Conservation (phyloP, 1,140 invertebrate genomes). For the Drosophila saltans region DNA sequence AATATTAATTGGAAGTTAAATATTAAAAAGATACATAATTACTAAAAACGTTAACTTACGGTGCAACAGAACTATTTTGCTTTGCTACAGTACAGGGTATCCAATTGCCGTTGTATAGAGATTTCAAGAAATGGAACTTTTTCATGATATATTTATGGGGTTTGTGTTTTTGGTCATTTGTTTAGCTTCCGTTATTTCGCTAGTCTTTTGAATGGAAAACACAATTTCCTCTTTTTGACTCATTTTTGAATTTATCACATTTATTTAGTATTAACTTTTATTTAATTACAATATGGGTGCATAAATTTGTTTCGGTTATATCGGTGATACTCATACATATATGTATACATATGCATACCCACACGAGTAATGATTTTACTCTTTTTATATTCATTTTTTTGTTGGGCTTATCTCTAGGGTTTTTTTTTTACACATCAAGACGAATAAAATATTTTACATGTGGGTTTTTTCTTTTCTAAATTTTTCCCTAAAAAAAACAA, state of each 20-base stretch:
- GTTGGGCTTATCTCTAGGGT: constrained; percentile 33
- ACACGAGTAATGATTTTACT: constrained; percentile 32
- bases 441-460: constrained; percentile 43
- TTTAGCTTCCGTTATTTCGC: constrained; percentile 57
- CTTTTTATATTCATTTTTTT: constrained; percentile 37
- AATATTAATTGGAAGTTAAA: too few species aligned
- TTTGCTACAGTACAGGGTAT: neutral
- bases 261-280: constrained; percentile 64
- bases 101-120: too few species aligned
- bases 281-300: constrained; percentile 61
- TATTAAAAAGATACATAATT: too few species aligned
- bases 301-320: constrained; percentile 45
- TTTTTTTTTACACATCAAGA: constrained; percentile 47
- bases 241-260: constrained; percentile 68
- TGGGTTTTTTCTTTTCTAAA: constrained; percentile 23
- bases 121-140: neutral
- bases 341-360: constrained; percentile 2
- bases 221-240: neutral
- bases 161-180: constrained; percentile 51
- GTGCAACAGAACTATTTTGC: neutral
- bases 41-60: neutral
- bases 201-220: constrained; percentile 41
- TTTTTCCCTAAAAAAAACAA: constrained; percentile 5
- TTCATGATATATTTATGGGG: constrained; percentile 31
- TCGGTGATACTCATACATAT: neutral